Evolutionary conservation across 2,797 vertebrate genomes (phyloP), one percentile per base, ranked within the genome.

Genomic region (Xenopus petersii): DNA sequence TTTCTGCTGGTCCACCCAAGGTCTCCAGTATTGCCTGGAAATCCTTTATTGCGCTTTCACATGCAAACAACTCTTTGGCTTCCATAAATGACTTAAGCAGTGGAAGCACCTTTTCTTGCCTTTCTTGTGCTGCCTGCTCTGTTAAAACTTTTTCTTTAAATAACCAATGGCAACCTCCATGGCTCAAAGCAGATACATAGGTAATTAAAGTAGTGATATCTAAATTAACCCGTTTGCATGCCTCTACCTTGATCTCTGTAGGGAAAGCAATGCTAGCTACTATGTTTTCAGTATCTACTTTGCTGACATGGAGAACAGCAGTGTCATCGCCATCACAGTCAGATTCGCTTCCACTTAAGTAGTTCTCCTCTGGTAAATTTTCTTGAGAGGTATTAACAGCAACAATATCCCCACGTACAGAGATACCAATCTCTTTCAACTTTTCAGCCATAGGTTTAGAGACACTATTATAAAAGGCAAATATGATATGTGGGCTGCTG

Each of bases 201-300:
- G 96, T 95, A 84, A 99, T 98, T 71, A 99, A 90, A 0, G 95
- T 96, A 1, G 97, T 97, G 86, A 99, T 97, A 87, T 99, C 97
- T 80, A 99, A 84, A 86, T 99, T 99, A 7, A 93, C 90, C 0
- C 93, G 90, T 1, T 59, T 90, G 81, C 95, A 98, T 73, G 91
- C 86, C 0, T 94, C 92, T 4, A 95, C 91, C 80, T 93, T 94
- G 68, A 95, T 86, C 73, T 94, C 92, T 0, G 89, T 87, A 0
- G 96, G 97, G 83, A 95, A 95, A 0, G 93, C 90, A 78, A 95
- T 73, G 30, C 89, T 92, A 30, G 92, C 93, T 51, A 95, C 88
- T 24, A 95, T 84, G 62, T 90, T 93, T 63, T 90, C 89, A 15
- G 92, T 81, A 75, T 94, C 93, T 56, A 95, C 93, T 26, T 86